Base-by-base conservation (phyloP, 37 sponge, comb jelly and placozoan genomes). In the Halichondria panicea region DNA sequence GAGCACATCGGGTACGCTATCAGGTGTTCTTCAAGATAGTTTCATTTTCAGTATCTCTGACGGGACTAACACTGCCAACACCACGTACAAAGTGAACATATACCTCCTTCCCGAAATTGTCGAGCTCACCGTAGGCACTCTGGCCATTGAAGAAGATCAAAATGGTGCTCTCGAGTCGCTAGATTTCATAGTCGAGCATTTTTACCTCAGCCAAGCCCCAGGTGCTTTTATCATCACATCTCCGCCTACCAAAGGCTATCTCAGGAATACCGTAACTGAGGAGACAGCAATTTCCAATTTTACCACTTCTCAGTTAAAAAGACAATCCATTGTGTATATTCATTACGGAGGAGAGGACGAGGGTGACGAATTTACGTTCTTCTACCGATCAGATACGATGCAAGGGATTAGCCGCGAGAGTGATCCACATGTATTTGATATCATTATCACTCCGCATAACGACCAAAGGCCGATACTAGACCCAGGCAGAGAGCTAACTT, bases 1-100 rank as follows among this genome's bases (percentile, higher is more conserved):
- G 2, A 73, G 80, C 53, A 75, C 61, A 5, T 2, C n/a, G n/a
- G n/a, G 35, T 32, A 36, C 41, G 4, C 12, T 11, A 4, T 8
- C 19, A 7, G 22, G 5, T 7, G 6, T n/a, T n/a, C n/a, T n/a
- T n/a, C n/a, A 35, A 0, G 88, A 87, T 67, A 32, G 3, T 27
- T 66, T 89, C 28, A 54, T 36, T 15, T 65, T 89, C 43, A 63
- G 73, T 13, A 36, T 84, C 65, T 69, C 58, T 4, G 85, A 88
- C 43, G 78, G 72, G 2, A 75, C 6, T 32, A 84, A 72, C 66
- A 44, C 66, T 15, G 55, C 68, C 27, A 37, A 45, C 0, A 27
- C 68, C 11, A 46, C 44, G 11, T 68, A 66, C 45, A 37, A 33
- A 1, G 27, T 80, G 0, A 34, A n/a, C 39, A 74, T 84, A n/a